These are phyloP conservation scores for Pseudotriccus pelzelni DNA, from an alignment of 2,797 vertebrate species.

Conservation along the genomic window DNA sequence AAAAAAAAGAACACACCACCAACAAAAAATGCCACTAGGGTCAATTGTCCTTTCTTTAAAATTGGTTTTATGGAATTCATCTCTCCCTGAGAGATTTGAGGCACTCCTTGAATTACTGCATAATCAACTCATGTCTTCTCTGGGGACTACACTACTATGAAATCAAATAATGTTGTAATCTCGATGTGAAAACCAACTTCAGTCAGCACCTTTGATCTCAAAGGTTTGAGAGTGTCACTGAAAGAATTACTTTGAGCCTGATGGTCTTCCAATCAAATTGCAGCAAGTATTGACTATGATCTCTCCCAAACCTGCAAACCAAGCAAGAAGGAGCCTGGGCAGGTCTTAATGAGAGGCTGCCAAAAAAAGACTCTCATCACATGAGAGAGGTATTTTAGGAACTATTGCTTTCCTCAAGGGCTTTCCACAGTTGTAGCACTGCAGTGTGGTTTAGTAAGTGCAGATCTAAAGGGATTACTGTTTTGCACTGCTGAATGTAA, in stretches of 20 bases:
- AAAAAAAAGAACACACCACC: neutral
- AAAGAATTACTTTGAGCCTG: neutral
- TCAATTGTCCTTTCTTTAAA: constrained; percentile 43
- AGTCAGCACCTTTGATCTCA: constrained; percentile 55
- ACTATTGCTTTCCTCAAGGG: neutral
- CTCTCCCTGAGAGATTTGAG: neutral
- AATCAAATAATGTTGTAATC: constrained; percentile 59
- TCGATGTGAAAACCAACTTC: constrained; percentile 35
- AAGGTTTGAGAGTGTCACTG: neutral
- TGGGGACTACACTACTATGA: neutral
- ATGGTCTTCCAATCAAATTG: neutral
- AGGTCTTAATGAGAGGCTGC: neutral
- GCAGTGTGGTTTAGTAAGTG: neutral
- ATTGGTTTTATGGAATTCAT: constrained; percentile 27
- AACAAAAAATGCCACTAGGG: neutral
- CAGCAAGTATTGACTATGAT: neutral
- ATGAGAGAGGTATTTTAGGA: neutral
- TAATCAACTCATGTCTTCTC: constrained; percentile 38
- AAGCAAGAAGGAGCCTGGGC: neutral
- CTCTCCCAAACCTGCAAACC: neutral
- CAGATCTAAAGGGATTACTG: neutral
- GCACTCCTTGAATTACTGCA: constrained; percentile 40
- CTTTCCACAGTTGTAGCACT: neutral
- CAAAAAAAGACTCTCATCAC: neutral
- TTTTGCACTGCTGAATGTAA: neutral